A percentile compares a stretch with the other conserved stretches of the same genome.
Conservation (phyloP, 2,888 invertebrate species). For the Julus scandinavius region DNA sequence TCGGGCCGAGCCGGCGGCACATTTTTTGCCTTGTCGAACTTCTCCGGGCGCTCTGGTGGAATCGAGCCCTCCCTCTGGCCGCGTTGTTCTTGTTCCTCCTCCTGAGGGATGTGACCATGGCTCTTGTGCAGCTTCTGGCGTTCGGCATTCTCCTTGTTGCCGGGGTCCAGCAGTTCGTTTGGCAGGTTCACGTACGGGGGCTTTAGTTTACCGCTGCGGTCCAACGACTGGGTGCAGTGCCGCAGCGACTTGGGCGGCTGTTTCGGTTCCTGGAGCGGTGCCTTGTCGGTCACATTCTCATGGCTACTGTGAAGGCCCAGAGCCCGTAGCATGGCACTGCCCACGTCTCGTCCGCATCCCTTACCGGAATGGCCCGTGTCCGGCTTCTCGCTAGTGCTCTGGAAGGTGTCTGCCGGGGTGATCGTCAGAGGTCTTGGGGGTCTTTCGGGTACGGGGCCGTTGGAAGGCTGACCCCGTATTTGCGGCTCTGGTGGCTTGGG, state of each 20-base stretch:
- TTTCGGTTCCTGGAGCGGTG: not conserved
- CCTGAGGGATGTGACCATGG: not conserved
- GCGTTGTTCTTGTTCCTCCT: not conserved
- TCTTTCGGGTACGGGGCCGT: not conserved
- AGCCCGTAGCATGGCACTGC: not conserved
- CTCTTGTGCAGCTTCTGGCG: not conserved
- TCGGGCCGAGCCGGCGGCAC: slow-evolving; percentile 50
- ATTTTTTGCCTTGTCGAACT: slow-evolving; percentile 50
- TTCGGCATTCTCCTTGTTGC: not conserved
- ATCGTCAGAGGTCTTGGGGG: not conserved
- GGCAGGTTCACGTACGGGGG: slow-evolving; percentile 42
- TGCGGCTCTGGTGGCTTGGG: no score
- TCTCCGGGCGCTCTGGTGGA: slow-evolving; percentile 53
- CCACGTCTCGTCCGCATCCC: not conserved
- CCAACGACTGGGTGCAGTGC: slow-evolving; percentile 37
- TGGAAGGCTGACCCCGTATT: not conserved
- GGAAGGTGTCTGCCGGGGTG: not conserved
- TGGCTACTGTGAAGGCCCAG: slow-evolving; percentile 37
- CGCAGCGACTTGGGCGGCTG: not conserved
- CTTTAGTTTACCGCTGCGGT: not conserved
- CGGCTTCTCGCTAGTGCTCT: not conserved
- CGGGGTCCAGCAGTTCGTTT: not conserved
- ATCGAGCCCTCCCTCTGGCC: not conserved
- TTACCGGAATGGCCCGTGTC: not conserved
- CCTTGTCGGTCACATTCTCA: not conserved